phyloP scores from a whole-genome alignment of 2,888 invertebrate species.

The Xanthorhoe spadicearia region DNA sequence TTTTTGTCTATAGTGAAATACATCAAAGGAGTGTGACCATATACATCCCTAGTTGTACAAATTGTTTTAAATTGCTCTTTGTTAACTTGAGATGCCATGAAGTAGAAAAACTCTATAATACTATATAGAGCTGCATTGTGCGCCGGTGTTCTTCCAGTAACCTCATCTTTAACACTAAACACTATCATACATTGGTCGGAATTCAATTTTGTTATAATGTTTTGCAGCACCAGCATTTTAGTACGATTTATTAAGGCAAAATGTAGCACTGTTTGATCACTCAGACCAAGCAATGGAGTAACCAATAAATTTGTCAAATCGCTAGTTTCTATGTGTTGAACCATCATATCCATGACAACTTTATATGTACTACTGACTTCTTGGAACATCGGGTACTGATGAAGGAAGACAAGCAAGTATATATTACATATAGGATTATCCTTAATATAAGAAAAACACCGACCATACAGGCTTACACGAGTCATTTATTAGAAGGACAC shows the following conservation, averaged over 20 bases:
- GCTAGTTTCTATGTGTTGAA: neutral
- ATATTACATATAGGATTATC: neutral
- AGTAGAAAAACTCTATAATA: constrained; percentile 2
- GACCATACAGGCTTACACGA: too few species aligned
- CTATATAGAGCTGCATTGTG: neutral
- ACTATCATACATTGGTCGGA: constrained; percentile 10
- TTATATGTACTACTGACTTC: neutral
- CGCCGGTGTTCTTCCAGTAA: neutral
- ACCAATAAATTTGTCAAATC: neutral
- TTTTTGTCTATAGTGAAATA: neutral
- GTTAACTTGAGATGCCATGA: neutral
- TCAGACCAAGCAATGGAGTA: neutral
- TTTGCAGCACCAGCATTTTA: neutral
- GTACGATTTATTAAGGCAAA: neutral
- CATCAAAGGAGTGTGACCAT: neutral
- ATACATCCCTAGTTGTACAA: neutral
- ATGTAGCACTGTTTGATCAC: neutral
- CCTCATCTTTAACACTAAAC: constrained; percentile 6
- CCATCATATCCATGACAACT: neutral
- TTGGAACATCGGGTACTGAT: neutral
- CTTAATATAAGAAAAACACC: too few species aligned
- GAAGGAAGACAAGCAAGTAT: neutral
- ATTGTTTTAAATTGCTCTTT: constrained; percentile 2
- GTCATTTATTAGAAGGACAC: too few species aligned
- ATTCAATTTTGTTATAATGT: neutral